phyloP scores from a whole-genome alignment of 2,797 vertebrate genomes.

The Mus spretus region DNA sequence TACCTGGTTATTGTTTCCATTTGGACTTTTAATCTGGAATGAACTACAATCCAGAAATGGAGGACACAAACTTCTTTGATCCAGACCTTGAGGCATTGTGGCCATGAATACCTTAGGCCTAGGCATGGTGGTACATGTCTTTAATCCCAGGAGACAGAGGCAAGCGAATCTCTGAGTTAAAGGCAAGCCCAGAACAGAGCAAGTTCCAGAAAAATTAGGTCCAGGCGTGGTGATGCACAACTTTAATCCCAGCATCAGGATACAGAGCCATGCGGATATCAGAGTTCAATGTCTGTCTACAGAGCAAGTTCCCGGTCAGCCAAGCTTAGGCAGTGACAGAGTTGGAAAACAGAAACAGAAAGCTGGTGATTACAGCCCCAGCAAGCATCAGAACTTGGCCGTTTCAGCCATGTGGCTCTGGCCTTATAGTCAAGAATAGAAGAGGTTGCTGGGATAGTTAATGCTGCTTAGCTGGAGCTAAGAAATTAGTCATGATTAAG shows the following conservation, averaged over 20 bases:
- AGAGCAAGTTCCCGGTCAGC: neutral
- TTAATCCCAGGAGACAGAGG: neutral
- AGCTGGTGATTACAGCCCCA: neutral
- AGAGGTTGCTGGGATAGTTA: neutral
- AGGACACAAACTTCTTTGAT: neutral
- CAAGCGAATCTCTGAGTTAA: neutral
- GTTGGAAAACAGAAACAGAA: neutral
- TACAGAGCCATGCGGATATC: neutral
- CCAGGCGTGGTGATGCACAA: neutral
- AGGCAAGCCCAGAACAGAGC: neutral
- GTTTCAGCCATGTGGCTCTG: neutral
- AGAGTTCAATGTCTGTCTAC: neutral
- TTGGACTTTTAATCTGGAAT: neutral
- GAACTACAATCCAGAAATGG: neutral
- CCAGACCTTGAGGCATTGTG: neutral
- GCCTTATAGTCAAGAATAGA: neutral
- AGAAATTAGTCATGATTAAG: neutral
- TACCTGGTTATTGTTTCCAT: neutral
- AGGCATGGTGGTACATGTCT: neutral
- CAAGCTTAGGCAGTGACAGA: neutral
- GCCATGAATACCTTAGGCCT: neutral
- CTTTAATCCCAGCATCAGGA: neutral
- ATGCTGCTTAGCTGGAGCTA: neutral
- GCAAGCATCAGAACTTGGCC: neutral
- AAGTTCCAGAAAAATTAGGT: neutral